Evolutionary conservation across 2,113 vertebrate genomes (phyloP).

Genomic region (Cheirogaleus medius): DNA sequence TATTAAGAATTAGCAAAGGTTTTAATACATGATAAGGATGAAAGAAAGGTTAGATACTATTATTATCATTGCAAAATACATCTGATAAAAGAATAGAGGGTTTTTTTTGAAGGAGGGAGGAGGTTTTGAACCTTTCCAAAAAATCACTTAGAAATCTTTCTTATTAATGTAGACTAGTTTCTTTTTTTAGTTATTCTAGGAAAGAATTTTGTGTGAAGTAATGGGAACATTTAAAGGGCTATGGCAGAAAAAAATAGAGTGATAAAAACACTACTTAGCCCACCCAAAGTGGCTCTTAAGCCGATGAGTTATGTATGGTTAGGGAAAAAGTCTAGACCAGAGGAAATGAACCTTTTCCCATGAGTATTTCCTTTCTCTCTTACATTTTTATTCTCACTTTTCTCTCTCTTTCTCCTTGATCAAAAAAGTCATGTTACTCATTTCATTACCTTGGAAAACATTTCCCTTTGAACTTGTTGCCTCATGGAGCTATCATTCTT

Average conservation of each 20-base stretch:
- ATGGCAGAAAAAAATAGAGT: neutral
- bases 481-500: neutral
- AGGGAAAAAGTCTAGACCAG: neutral
- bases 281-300: neutral
- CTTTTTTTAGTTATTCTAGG: neutral
- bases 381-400: neutral
- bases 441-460: neutral
- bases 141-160: neutral
- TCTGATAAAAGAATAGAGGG: neutral
- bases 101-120: neutral
- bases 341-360: neutral
- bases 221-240: neutral
- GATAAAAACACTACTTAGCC: neutral
- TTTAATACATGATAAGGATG: neutral
- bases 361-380: neutral
- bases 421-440: neutral
- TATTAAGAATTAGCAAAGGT: neutral
- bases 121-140: neutral
- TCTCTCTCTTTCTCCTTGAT: neutral
- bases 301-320: neutral
- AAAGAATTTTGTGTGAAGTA: neutral
- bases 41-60: neutral
- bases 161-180: neutral
- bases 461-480: neutral
- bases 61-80: neutral